Evolutionary conservation across 37 sponge, comb jelly and placozoan species (phyloP).

Genomic region (Bolinopsis microptera): DNA sequence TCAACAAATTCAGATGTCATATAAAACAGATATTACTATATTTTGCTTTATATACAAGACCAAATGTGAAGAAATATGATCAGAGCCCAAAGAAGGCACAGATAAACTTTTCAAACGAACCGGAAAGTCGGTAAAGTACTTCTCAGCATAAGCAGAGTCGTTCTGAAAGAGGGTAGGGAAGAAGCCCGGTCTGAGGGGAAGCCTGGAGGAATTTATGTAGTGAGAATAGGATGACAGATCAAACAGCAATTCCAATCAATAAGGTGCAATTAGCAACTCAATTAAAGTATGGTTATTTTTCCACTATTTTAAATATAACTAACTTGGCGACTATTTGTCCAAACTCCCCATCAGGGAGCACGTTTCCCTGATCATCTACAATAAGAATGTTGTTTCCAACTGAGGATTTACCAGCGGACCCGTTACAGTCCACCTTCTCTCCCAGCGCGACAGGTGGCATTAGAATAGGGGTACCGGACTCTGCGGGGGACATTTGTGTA

Average conservation of each 20-base stretch:
- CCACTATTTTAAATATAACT: too few species aligned
- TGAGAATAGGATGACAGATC: too few species aligned
- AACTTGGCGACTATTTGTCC: conserved; percentile 18
- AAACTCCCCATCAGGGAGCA: conserved; percentile 5
- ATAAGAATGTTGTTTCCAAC: background rate
- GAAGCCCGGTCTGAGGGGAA: conserved; percentile 18
- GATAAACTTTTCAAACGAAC: too few species aligned
- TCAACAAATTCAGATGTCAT: too few species aligned
- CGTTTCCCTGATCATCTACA: background rate
- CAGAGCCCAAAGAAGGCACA: too few species aligned
- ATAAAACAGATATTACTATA: too few species aligned
- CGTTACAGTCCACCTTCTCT: background rate
- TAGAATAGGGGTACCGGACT: conserved; percentile 22
- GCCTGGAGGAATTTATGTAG: background rate
- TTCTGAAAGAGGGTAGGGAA: conserved; percentile 47
- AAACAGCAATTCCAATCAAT: too few species aligned
- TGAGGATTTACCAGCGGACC: conserved; percentile 10
- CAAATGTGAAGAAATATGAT: too few species aligned
- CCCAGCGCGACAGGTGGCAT: conserved; percentile 39
- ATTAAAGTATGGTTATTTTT: too few species aligned
- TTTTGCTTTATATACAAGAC: too few species aligned
- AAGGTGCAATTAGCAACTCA: too few species aligned
- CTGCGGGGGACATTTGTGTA: background rate
- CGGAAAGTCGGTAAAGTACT: conserved; percentile 43
- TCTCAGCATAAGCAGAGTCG: background rate